phyloP scores from a whole-genome alignment of 2,888 invertebrate genomes.

The Cheilosia variabilis region DNA sequence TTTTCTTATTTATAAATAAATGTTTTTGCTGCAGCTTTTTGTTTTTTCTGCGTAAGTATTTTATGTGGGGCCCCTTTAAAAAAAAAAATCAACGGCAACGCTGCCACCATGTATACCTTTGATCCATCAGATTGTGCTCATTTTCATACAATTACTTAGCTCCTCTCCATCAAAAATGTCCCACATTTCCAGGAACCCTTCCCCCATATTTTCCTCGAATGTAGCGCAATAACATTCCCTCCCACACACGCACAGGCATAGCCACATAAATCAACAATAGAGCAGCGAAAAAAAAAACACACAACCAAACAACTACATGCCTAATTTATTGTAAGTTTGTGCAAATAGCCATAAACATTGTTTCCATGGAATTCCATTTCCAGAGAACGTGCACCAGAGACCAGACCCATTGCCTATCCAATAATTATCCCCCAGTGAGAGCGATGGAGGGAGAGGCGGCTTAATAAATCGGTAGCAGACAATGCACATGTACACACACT shows the following conservation, averaged over 20 bases:
- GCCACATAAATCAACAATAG: constrained; percentile 60
- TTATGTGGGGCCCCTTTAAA: too few relatives aligned
- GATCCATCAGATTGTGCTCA: too few relatives aligned
- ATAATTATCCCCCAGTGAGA: constrained; percentile 55
- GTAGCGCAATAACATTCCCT: constrained; percentile 20
- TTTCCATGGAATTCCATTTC: constrained; percentile 62
- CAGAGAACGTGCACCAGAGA: constrained; percentile 63
- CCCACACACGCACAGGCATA: not conserved
- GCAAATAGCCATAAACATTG: constrained; percentile 67
- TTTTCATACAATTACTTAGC: not conserved
- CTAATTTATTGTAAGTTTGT: constrained; percentile 66
- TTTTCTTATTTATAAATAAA: too few relatives aligned
- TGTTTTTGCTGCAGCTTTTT: too few relatives aligned
- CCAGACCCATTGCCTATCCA: constrained; percentile 56
- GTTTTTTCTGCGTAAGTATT: too few relatives aligned
- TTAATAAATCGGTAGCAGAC: constrained; percentile 44
- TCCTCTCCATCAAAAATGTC: constrained; percentile 21
- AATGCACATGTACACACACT: constrained; percentile 20
- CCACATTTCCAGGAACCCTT: constrained; percentile 32
- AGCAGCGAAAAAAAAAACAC: constrained; percentile 22
- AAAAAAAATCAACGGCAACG: too few relatives aligned
- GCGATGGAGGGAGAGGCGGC: constrained; percentile 18
- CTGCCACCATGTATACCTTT: too few relatives aligned
- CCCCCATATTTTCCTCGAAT: constrained; percentile 35
- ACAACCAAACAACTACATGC: not conserved